Evolutionary conservation across 1,140 invertebrate genomes (phyloP), one percentile per base, ranked within the genome.

Genomic region (Bicyclus anynana): DNA sequence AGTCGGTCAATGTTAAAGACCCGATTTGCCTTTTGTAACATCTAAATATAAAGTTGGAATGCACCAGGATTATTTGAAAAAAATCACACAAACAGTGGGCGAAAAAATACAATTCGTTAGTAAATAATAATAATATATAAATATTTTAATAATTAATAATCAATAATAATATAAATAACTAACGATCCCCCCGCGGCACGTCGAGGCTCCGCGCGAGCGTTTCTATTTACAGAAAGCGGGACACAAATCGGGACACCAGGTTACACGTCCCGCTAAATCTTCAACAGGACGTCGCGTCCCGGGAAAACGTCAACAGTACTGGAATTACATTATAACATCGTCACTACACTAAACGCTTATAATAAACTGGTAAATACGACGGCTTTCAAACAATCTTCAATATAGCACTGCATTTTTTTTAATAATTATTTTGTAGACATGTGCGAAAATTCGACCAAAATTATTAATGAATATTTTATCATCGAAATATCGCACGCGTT

Each of bases 21-120:
- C 16, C 27, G 40, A 47, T 49, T 63, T 57, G 56, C 9, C 27
- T 37, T 54, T 54, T 20, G 21, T 38, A 65, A 49, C 49, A 38
- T 67, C 72, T 77, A 75, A 16, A 74, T 65, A 65, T 63, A 63
- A 75, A 76, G 59, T 66, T 80, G 77, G 77, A 80, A 80, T 80
- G 77, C 77, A 78, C 77, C 65, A 73, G 71, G 64, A 64, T 56
- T 53, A 60, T 54, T 57, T 49, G 42, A 59, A 64, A n/a, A n/a
- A n/a, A 59, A 67, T 76, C 72, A 74, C 70, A 62, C 29, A 69
- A 67, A 67, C 68, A 72, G 67, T 62, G 63, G 74, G 72, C 65
- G 60, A 64, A 67, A 72, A 66, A 74, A 40, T 64, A 77, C 72
- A 67, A 56, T 72, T 67, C 71, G 63, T 67, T 74, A 75, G 47